Evolutionary conservation across 2,113 vertebrate species (phyloP), one percentile per base, ranked within the genome.

Genomic region (Leiothrix lutea): DNA sequence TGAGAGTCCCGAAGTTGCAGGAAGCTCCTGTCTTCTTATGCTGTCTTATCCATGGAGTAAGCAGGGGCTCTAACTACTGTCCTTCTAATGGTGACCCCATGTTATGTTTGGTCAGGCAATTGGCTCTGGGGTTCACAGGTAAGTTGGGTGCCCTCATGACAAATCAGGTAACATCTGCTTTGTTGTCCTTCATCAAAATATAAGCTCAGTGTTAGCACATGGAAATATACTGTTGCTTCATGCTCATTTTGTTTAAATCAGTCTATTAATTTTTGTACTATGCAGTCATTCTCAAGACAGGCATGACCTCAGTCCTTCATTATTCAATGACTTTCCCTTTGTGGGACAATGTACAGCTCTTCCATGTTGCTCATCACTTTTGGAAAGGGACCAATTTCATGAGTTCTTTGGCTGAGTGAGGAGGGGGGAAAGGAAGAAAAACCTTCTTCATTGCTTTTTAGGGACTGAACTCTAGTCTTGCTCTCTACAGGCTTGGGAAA

Each of bases 321-420:
- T 85, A 90, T 84, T 97, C 90, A 58, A 88, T 78, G 74, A 85
- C 82, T 91, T 96, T 91, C 67, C 78, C 51, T 87, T 95, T 87
- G 61, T 69, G 80, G 83, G 81, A 92, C 28, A 80, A 75, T 1
- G 9, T 56, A 80, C 69, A 70, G 42, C 93, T 94, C 95, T 97
- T 93, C 95, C 90, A 70, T 60, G 69, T 89, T 95, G 95, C 81
- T 96, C 88, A 84, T 95, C 53, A 12, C 35, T 96, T 86, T 79
- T 94, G 71, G 66, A 86, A 93, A 93, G 73, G 24, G 60, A 83
- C 44, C 94, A 81, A 40, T 90, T 89, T 67, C 25, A 69, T 42
- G 75, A 90, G 83, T 88, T 94, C 75, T 84, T 95, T 95, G 53
- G 62, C 56, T 60, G 70, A 64, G 61, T 57, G 57, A 89, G 28